A percentile compares a stretch with the other conserved stretches of the same genome.
phyloP scores from a whole-genome alignment of 1,140 invertebrate genomes.

The Drosophila willistoni region DNA sequence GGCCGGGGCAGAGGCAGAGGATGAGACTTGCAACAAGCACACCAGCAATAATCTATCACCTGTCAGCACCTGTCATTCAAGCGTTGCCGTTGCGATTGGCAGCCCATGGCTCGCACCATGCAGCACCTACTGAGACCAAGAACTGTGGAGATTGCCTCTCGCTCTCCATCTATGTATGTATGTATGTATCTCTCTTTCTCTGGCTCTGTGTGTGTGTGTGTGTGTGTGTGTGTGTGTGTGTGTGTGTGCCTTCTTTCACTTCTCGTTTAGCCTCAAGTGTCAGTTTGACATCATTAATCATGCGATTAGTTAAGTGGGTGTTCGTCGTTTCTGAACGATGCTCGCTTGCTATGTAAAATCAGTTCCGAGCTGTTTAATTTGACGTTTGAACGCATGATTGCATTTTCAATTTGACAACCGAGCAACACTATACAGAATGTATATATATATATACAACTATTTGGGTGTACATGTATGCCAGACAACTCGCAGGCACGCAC shows the following conservation, averaged over 20 bases:
- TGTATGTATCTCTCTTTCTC: too few species aligned
- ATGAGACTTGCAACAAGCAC: constrained; percentile 29
- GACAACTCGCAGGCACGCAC: not conserved
- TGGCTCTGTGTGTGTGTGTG: constrained; percentile 4
- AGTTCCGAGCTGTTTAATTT: constrained; percentile 82
- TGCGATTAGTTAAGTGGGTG: constrained; percentile 83
- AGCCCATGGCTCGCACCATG: constrained; percentile 50
- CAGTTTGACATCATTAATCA: constrained; percentile 82
- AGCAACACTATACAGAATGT: constrained; percentile 3
- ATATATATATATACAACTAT: not conserved
- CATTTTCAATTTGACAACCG: constrained; percentile 73
- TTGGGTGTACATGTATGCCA: too few species aligned
- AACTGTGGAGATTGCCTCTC: not conserved
- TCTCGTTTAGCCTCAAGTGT: constrained; percentile 60
- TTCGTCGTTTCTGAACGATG: constrained; percentile 29
- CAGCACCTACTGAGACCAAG: constrained; percentile 45
- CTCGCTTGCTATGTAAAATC: constrained; percentile 61
- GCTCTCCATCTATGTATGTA: not conserved
- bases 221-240: constrained; percentile 18
- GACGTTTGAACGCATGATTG: constrained; percentile 82
- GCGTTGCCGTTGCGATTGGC: constrained; percentile 80
- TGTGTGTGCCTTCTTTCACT: constrained; percentile 18
- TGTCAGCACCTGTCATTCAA: constrained; percentile 83
- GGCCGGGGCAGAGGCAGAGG: not conserved
- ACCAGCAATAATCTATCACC: constrained; percentile 82